Percentiles rank a stretch among this genome's conserved stretches.
Conservation (phyloP, 2,888 invertebrate species). For the Drosophila paramelanica region DNA sequence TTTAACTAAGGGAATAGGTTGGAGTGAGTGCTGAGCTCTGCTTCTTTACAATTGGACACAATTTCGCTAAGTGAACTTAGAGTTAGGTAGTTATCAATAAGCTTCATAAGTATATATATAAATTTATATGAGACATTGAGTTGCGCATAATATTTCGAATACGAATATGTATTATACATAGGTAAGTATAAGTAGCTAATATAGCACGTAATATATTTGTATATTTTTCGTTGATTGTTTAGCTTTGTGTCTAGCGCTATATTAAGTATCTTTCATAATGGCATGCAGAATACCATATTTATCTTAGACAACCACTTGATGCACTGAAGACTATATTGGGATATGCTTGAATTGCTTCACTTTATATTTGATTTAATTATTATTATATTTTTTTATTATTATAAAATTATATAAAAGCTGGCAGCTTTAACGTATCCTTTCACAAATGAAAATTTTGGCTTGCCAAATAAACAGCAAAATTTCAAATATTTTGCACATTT, state of each 20-base stretch:
- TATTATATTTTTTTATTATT: constrained; percentile 22
- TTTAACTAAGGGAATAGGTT: constrained; percentile 54
- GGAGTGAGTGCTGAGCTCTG: constrained; percentile 32
- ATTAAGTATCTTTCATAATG: constrained; percentile 19
- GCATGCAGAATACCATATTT: constrained; percentile 28
- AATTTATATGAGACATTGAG: constrained; percentile 7
- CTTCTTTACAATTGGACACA: constrained; percentile 64
- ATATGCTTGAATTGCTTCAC: constrained; percentile 76
- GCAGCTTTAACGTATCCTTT: constrained; percentile 33
- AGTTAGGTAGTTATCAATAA: constrained; percentile 12
- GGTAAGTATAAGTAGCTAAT: constrained; percentile 67
- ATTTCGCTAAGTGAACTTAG: constrained; percentile 65
- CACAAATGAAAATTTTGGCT: constrained; percentile 27
- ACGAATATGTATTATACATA: constrained; percentile 19
- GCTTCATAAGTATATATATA: constrained; percentile 9
- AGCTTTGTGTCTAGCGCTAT: constrained; percentile 53
- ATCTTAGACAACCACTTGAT: constrained; percentile 76
- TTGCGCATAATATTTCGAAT: constrained; percentile 26
- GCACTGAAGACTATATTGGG: constrained; percentile 76
- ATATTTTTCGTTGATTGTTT: constrained; percentile 77
- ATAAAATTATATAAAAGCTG: constrained; percentile 50
- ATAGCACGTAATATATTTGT: constrained; percentile 66
- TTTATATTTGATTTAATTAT: constrained; percentile 16
- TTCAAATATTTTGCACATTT: constrained; percentile 21
- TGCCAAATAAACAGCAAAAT: constrained; percentile 31